A percentile compares a stretch with the other conserved stretches of the same genome.
phyloP scores from a whole-genome alignment of 2,888 invertebrate genomes.

The Eupithecia inturbata region DNA sequence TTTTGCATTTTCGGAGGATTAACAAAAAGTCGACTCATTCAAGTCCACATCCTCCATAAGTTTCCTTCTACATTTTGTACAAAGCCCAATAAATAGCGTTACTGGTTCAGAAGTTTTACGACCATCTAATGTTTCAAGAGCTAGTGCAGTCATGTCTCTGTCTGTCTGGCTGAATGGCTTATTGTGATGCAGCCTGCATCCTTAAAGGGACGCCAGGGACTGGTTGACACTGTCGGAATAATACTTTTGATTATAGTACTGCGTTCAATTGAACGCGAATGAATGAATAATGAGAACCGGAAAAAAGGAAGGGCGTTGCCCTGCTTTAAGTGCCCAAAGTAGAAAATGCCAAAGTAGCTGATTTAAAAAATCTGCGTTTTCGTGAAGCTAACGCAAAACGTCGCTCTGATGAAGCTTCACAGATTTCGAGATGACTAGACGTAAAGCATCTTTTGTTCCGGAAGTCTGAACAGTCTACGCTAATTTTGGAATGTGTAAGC shows the following conservation, averaged over 20 bases:
- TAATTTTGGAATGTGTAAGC: conserved; percentile 4
- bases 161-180: conserved; percentile 52
- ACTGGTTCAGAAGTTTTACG: conserved; percentile 18
- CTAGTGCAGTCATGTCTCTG: conserved; percentile 20
- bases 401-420: neutral
- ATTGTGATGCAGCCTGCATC: conserved; percentile 57
- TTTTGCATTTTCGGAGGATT: neutral
- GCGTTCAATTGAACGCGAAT: conserved; percentile 20
- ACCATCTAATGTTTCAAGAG: conserved; percentile 24
- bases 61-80: neutral
- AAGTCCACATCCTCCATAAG: neutral
- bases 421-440: neutral
- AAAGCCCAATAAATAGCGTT: neutral
- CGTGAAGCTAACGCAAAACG: neutral
- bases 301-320: neutral
- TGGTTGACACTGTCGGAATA: conserved; percentile 29
- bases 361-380: neutral
- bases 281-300: conserved; percentile 7
- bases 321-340: neutral
- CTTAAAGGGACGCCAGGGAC: conserved; percentile 45
- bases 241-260: conserved; percentile 16
- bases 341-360: neutral
- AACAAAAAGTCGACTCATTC: neutral
- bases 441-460: neutral
- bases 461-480: neutral